Conservation (phyloP, 2,113 vertebrate genomes). For the Anser cygnoides region DNA sequence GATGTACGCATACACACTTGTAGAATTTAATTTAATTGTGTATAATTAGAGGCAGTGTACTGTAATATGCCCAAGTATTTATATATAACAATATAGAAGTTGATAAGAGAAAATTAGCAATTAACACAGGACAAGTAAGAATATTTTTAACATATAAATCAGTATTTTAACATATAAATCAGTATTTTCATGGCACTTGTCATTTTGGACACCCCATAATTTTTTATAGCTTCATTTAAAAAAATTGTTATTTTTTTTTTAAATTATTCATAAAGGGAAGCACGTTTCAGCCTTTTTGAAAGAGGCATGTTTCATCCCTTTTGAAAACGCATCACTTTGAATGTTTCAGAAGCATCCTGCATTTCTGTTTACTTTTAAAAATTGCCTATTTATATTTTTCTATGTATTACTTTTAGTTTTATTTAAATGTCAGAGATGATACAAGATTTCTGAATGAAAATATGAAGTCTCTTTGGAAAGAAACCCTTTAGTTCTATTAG, state of each 20-base stretch:
- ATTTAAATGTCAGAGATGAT: neutral
- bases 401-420: neutral
- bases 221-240: neutral
- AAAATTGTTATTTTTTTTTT: too few species aligned
- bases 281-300: neutral
- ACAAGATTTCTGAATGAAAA: neutral
- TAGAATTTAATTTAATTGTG: neutral
- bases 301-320: neutral
- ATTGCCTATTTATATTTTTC: neutral
- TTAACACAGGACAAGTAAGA: neutral
- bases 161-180: neutral
- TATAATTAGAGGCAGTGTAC: neutral
- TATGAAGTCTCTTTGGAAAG: neutral
- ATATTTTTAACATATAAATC: neutral
- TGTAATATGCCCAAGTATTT: neutral
- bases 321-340: neutral
- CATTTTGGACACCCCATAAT: neutral
- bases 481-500: neutral
- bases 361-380: neutral
- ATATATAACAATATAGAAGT: neutral
- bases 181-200: neutral
- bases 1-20: neutral
- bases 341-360: neutral
- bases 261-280: neutral
- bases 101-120: neutral